Conservation (phyloP, 2,113 vertebrate species). For the Heterotilapia buettikoferi region DNA sequence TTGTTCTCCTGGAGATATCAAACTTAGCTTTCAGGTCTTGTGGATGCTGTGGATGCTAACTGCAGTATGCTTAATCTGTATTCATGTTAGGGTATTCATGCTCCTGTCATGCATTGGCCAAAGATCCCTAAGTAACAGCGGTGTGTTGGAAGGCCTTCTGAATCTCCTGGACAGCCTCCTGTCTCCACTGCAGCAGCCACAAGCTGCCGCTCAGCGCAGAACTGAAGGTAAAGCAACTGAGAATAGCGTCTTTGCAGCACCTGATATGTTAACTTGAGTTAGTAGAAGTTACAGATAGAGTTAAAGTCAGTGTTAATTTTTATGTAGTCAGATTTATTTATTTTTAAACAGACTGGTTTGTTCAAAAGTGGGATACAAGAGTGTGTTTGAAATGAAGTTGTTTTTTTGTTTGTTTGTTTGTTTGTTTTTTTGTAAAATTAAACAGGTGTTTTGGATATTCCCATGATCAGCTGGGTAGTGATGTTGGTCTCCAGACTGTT, state of each 20-base stretch:
- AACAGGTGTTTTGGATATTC: constrained; percentile 91
- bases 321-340: background rate
- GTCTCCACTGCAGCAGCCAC: constrained; percentile 88
- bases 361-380: background rate
- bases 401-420: background rate
- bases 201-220: constrained; percentile 74
- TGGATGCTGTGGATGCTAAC: background rate
- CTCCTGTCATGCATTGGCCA: constrained; percentile 98
- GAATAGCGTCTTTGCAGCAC: background rate
- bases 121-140: constrained; percentile 95
- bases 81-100: constrained; percentile 87
- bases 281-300: background rate
- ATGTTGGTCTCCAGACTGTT: constrained; percentile 95
- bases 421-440: background rate
- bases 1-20: background rate
- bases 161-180: constrained; percentile 92
- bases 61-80: background rate
- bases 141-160: constrained; percentile 93
- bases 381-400: background rate
- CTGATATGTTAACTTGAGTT: background rate
- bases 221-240: constrained; percentile 79
- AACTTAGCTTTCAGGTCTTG: background rate
- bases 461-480: constrained; percentile 99
- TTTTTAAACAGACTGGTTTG: background rate
- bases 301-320: background rate